Evolutionary conservation across 1,140 invertebrate species (phyloP), one percentile per base, ranked within the genome.

Genomic region (Fragariocoptes setiger): DNA sequence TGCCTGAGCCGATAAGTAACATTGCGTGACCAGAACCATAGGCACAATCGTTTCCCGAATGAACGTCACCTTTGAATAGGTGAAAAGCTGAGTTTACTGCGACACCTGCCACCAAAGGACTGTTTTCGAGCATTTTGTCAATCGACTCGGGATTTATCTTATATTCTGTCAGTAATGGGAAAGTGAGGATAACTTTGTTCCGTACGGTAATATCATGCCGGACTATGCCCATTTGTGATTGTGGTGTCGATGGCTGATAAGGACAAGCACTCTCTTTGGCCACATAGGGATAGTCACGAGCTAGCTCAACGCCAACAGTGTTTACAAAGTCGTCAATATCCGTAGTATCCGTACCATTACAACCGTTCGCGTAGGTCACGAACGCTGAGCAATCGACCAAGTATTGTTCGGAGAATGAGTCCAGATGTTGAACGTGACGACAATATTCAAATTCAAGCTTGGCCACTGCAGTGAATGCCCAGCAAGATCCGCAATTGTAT

Each of bases 1-100:
- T 47, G 0, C 62, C 62, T 44, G 62, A 65, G 8, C 62, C 62
- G 21, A 52, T 50, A 17, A 47, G 49, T 19, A 52, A 36, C 3
- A 52, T 50, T 17, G 49, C 45, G 20, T 51, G 50, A 25, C 47
- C 46, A 19, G 45, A 21, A 36, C 47, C 35, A 40, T 44, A 8
- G 8, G 8, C 25, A n/a, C 25, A 31, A 31, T n/a, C 25, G 8
- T 8, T 8, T 31, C 25, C 25, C 25, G 25, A 31, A n/a, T 8
- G n/a, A 8, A 31, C 25, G 25, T n/a, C 25, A 8, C 25, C 25
- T 31, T n/a, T n/a, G 25, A 8, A 31, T n/a, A 8, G 8, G 8
- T 31, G 8, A n/a, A 31, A 31, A n/a, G 8, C n/a, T 31, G 25
- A 8, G n/a, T 31, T 31, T 8, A n/a, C n/a, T 8, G 25, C 8